phyloP scores from a whole-genome alignment of 1,140 invertebrate species.

The Muscidifurax raptorellus region DNA sequence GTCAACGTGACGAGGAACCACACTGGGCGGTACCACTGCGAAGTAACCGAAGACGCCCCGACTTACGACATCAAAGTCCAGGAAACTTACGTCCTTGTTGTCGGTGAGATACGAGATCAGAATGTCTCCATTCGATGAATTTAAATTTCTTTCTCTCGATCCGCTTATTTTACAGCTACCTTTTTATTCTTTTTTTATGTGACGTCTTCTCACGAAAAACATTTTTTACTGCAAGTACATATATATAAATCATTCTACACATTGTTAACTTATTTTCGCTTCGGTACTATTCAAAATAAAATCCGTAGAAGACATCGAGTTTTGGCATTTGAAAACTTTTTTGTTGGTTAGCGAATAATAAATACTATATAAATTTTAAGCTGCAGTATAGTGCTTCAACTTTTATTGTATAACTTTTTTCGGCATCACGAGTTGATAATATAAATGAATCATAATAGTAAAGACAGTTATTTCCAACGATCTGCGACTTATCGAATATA shows the following conservation, averaged over 20 bases:
- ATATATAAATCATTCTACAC: too few species aligned
- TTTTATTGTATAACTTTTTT: not conserved
- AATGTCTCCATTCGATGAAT: not conserved
- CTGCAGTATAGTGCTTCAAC: not conserved
- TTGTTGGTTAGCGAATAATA: too few species aligned
- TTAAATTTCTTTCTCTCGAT: not conserved
- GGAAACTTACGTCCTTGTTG: slow-evolving; percentile 80
- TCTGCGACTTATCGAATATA: too few species aligned
- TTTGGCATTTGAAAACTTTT: too few species aligned
- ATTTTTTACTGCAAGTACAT: too few species aligned
- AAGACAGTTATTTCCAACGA: too few species aligned
- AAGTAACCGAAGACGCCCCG: slow-evolving; percentile 84
- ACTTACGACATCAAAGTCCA: slow-evolving; percentile 82
- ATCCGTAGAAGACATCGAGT: too few species aligned
- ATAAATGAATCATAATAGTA: too few species aligned
- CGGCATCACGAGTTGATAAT: too few species aligned
- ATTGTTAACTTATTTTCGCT: too few species aligned
- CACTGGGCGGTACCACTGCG: slow-evolving; percentile 84
- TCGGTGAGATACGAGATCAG: slow-evolving; percentile 75
- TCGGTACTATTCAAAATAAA: too few species aligned
- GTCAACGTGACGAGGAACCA: slow-evolving; percentile 77
- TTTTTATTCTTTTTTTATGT: too few species aligned
- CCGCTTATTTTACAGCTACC: not conserved
- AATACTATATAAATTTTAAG: not conserved
- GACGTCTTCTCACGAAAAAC: not conserved